Evolutionary conservation across 2,888 invertebrate genomes (phyloP), one percentile per base, ranked within the genome.

Genomic region (Agrotis exclamationis): DNA sequence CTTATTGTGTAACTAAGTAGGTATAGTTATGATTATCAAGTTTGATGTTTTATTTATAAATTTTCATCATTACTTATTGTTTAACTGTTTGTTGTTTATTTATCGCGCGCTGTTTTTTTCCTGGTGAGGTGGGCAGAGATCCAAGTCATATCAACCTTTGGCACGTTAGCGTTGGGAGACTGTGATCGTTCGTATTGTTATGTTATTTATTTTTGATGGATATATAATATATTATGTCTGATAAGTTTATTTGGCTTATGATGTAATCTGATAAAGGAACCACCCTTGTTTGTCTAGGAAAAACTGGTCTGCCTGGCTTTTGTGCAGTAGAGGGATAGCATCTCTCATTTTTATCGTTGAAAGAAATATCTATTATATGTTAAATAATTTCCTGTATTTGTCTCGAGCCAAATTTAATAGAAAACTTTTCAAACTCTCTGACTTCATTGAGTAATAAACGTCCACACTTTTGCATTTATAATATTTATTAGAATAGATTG

Each of bases 131-230:
- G 79, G 79, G 79, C 79, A 82, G 68, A 22, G 20, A n/a, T 78
- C 79, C 79, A 79, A 82, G 47, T 76, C 28, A 45, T 48, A 50
- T n/a, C 33, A 67, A 65, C 72, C 78, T 79, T 79, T 79, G 79
- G 79, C 82, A 78, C 79, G 58, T n/a, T n/a, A 39, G 50, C n/a
- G 5, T 44, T 54, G 3, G 48, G 3, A 48, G 74, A 63, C 64
- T 28, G 18, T 70, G 64, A 28, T 47, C 48, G 39, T 47, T 74
- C 20, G 57, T 58, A 51, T 65, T 47, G 7, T 47, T 18, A 20
- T 73, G 47, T 33, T 66, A 54, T 59, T 72, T 6, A 20, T 54
- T 66, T 57, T 48, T 50, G 13, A 62, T 67, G 7, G 28, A 51
- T 62, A n/a, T 39, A 14, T 33, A 20, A 75, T 54, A 59, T 33